Percentiles rank a stretch among this genome's conserved stretches.
phyloP scores from a whole-genome alignment of 2,113 vertebrate species.

The Rhynchopsitta pachyrhyncha region DNA sequence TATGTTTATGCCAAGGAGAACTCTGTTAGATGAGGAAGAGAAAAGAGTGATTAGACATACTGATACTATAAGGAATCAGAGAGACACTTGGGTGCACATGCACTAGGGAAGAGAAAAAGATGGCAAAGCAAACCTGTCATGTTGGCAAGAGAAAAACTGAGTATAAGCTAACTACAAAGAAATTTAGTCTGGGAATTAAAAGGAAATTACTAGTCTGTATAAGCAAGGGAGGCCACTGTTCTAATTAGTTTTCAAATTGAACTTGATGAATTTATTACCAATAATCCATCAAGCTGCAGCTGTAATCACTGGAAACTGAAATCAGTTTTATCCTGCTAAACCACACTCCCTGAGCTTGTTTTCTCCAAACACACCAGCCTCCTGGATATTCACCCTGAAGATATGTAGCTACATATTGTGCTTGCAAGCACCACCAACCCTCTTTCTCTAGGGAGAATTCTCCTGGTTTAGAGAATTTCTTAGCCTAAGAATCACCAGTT shows the following conservation, averaged over 20 bases:
- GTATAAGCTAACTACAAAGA: not conserved
- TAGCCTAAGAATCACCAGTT: not conserved
- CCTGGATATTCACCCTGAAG: not conserved
- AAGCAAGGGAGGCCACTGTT: not conserved
- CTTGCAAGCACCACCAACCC: not conserved
- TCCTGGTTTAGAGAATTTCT: not conserved
- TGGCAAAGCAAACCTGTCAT: not conserved
- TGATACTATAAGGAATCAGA: not conserved
- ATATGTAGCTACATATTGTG: not conserved
- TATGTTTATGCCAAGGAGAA: not conserved
- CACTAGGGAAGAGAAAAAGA: not conserved
- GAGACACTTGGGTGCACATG: not conserved
- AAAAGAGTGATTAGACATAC: not conserved
- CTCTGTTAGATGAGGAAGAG: not conserved
- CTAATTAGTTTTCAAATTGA: not conserved
- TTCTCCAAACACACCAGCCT: not conserved
- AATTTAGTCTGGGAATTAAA: not conserved
- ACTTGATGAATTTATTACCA: not conserved
- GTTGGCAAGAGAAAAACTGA: not conserved
- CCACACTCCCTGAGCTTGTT: not conserved
- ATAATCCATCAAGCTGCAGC: not conserved
- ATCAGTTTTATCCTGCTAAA: not conserved
- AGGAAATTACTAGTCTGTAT: not conserved
- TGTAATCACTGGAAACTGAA: slow-evolving; percentile 1
- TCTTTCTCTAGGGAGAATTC: not conserved